Base-by-base conservation (phyloP, 2,888 invertebrate species). In the Diarsia brunnea region DNA sequence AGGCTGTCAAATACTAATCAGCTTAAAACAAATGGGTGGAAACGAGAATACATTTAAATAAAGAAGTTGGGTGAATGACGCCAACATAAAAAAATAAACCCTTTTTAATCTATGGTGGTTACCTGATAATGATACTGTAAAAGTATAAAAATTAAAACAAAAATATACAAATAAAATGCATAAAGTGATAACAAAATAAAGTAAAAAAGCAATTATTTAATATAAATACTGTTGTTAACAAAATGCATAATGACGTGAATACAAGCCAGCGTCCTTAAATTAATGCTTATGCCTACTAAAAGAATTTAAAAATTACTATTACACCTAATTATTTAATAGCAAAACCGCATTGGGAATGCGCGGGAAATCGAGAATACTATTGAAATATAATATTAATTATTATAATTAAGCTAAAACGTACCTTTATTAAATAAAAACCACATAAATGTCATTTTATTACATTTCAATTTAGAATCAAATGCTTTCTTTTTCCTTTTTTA, bases 401-500 rank as follows among this genome's bases (percentile, higher is more conserved):
- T 76, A 88, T 79, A 75, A 86, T 86, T 84, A 82, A 82, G 80
- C 84, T 88, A 85, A 88, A 77, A 81, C 63, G 84, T 88, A 88
- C 79, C 70, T 82, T 87, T 83, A 89, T 71, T 45, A 76, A 86
- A 89, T 82, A 89, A 91, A 94, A 94, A 94, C 94, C 94, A 94
- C 88, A 93, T 94, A 93, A 93, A 94, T 95, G 94, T 95, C 95
- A 95, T 96, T 96, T 95, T 94, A 95, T 94, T 95, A 95, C 91
- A 93, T 91, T 94, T 93, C 94, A 95, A 95, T 96, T 96, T 96
- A 96, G 96, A 96, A 96, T 96, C 95, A 93, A 95, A 94, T 96
- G 96, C 96, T 96, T 96, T 93, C 88, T 86, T 83, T 88, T 87
- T 75, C 78, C 71, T 90, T 92, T 95, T 93, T 93, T 91, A 95